Conservation (phyloP, 1,140 invertebrate species). For the Oryctes rhinoceros region DNA sequence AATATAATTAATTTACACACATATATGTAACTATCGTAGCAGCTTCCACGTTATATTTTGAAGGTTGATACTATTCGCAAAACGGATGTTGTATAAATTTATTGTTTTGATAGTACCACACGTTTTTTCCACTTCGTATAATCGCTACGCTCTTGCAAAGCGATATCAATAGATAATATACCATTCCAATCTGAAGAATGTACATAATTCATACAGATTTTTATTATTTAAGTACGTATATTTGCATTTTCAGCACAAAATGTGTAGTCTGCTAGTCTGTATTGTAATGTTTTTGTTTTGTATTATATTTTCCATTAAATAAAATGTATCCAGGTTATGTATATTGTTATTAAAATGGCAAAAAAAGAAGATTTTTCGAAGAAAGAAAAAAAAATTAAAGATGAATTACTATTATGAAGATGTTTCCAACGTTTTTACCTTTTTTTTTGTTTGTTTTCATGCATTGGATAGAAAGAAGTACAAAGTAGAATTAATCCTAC, state of each 20-base stretch:
- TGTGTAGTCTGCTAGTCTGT: constrained; percentile 27
- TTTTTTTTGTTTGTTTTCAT: not conserved
- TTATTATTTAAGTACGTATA: constrained; percentile 29
- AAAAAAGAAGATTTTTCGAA: not conserved
- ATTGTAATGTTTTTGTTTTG: constrained; percentile 25
- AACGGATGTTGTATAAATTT: too few relatives aligned
- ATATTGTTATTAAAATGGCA: not conserved
- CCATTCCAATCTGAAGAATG: too few relatives aligned
- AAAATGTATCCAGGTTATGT: constrained; percentile 12
- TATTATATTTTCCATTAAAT: constrained; percentile 25
- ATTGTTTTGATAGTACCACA: too few relatives aligned
- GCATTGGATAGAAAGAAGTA: not conserved
- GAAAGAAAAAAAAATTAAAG: not conserved
- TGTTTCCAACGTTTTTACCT: not conserved
- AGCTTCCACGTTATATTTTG: too few relatives aligned
- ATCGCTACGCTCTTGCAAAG: too few relatives aligned
- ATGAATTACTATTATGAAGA: not conserved
- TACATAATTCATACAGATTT: not conserved
- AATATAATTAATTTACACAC: too few relatives aligned
- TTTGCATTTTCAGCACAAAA: constrained; percentile 1
- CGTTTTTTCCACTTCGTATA: too few relatives aligned
- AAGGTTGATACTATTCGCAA: too few relatives aligned
- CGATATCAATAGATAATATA: too few relatives aligned
- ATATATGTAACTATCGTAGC: too few relatives aligned
- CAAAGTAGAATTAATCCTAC: constrained; percentile 26